Evolutionary conservation across 2,888 invertebrate species (phyloP).

Genomic region (Chymomyza fuscimana): DNA sequence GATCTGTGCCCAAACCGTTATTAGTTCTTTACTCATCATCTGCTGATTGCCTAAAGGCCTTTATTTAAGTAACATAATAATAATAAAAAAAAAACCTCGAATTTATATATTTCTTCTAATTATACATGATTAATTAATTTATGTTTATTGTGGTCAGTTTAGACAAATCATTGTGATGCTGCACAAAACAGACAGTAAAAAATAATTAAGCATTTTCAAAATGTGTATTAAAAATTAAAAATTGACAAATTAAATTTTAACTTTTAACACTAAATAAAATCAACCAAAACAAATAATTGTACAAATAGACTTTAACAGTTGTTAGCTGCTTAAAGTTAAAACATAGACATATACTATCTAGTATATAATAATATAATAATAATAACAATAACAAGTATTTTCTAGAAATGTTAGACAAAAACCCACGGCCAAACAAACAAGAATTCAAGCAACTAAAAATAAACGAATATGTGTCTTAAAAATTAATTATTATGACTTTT

Average conservation of each 20-base stretch:
- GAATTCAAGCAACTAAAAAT: slow-evolving; percentile 56
- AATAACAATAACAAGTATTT: slow-evolving; percentile 39
- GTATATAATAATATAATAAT: not conserved
- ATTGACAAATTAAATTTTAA: slow-evolving; percentile 42
- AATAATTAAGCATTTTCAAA: slow-evolving; percentile 39
- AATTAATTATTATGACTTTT: slow-evolving; percentile 56
- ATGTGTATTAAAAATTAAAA: slow-evolving; percentile 53
- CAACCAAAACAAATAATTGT: slow-evolving; percentile 21
- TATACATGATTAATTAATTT: slow-evolving; percentile 38
- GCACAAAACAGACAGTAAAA: slow-evolving; percentile 24
- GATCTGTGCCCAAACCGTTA: not conserved
- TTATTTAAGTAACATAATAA: not conserved
- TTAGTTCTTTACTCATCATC: not conserved
- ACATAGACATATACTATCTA: not conserved
- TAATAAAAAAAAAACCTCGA: slow-evolving; percentile 54
- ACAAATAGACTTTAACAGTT: slow-evolving; percentile 44
- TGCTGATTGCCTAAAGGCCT: slow-evolving; percentile 4
- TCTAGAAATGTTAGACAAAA: slow-evolving; percentile 41
- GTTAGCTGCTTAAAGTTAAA: slow-evolving; percentile 48
- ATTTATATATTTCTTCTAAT: slow-evolving; percentile 66
- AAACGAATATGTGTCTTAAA: slow-evolving; percentile 72
- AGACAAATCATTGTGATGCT: slow-evolving; percentile 54
- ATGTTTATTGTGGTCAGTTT: slow-evolving; percentile 37
- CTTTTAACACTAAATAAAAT: slow-evolving; percentile 40
- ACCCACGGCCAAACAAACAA: slow-evolving; percentile 44